phyloP scores from a whole-genome alignment of 1,140 invertebrate species.

The Plectus sambesii region DNA sequence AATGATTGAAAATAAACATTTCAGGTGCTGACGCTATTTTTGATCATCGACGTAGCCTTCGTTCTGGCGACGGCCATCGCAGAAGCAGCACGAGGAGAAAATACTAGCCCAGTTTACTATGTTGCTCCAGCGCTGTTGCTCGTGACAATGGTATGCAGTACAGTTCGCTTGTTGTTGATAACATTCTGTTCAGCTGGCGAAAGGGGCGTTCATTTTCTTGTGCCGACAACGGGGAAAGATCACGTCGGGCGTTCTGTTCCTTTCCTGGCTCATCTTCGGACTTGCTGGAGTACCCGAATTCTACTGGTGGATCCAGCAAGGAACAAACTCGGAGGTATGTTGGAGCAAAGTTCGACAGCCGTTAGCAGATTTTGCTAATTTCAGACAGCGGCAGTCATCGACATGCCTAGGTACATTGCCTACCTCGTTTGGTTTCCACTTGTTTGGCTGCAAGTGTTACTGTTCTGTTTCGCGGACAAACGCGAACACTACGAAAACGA shows the following conservation, averaged over 20 bases:
- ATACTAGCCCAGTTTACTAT: too few relatives aligned
- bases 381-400: constrained; percentile 20
- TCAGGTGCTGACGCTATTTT: constrained; percentile 21
- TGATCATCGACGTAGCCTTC: constrained; percentile 24
- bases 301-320: constrained; percentile 24
- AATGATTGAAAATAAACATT: neutral
- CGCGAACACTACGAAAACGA: constrained; percentile 13
- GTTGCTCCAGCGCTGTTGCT: constrained; percentile 30
- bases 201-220: constrained; percentile 32
- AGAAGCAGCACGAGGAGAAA: too few relatives aligned
- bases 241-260: constrained; percentile 35
- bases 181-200: constrained; percentile 26
- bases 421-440: constrained; percentile 29
- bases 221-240: constrained; percentile 29
- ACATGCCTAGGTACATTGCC: constrained; percentile 24
- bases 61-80: too few relatives aligned
- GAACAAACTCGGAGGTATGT: constrained; percentile 3
- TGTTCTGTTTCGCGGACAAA: constrained; percentile 32
- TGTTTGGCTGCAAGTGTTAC: constrained; percentile 25
- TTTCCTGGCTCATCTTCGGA: constrained; percentile 34
- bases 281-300: constrained; percentile 39
- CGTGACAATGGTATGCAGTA: constrained; percentile 29
- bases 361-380: constrained; percentile 8
- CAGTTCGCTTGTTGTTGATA: neutral
- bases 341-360: too few relatives aligned